Conservation (phyloP, 2,888 invertebrate genomes). For the Dorcus parallelipipedus region DNA sequence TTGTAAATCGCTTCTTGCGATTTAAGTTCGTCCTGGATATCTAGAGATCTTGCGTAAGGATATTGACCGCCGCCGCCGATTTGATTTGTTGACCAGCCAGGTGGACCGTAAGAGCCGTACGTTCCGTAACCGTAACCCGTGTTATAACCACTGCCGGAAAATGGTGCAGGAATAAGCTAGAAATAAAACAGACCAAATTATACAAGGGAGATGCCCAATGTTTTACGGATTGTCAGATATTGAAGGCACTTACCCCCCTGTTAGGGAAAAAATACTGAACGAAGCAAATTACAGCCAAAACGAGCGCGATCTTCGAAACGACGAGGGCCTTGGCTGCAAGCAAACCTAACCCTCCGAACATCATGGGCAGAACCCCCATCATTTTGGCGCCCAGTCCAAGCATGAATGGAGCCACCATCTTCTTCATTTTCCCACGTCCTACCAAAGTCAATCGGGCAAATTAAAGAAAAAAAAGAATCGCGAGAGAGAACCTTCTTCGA, state of each 20-base stretch:
- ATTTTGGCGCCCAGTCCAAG: constrained; percentile 70
- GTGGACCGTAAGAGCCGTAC: constrained; percentile 16
- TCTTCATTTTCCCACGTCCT: constrained; percentile 73
- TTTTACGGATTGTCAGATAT: too few species aligned
- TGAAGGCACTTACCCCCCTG: constrained; percentile 42
- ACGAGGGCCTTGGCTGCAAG: constrained; percentile 74
- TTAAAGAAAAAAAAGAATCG: not conserved
- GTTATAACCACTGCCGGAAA: constrained; percentile 1
- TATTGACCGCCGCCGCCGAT: constrained; percentile 43
- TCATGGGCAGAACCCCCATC: constrained; percentile 65
- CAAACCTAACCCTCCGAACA: constrained; percentile 69
- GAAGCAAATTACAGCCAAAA: constrained; percentile 68
- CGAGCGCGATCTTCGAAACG: constrained; percentile 73
- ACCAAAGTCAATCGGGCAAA: constrained; percentile 10
- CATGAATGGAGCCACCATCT: constrained; percentile 61
- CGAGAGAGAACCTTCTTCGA: constrained; percentile 65
- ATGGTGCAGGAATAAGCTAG: constrained; percentile 1
- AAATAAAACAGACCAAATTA: too few species aligned
- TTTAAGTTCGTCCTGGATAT: constrained; percentile 16
- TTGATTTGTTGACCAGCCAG: constrained; percentile 31
- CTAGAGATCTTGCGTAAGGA: constrained; percentile 50
- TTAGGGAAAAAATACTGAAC: constrained; percentile 62
- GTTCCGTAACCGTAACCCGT: constrained; percentile 16
- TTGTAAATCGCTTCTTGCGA: too few species aligned
- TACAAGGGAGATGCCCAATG: too few species aligned